Evolutionary conservation across 2,888 invertebrate species (phyloP).

Genomic region (Smittia sp.): DNA sequence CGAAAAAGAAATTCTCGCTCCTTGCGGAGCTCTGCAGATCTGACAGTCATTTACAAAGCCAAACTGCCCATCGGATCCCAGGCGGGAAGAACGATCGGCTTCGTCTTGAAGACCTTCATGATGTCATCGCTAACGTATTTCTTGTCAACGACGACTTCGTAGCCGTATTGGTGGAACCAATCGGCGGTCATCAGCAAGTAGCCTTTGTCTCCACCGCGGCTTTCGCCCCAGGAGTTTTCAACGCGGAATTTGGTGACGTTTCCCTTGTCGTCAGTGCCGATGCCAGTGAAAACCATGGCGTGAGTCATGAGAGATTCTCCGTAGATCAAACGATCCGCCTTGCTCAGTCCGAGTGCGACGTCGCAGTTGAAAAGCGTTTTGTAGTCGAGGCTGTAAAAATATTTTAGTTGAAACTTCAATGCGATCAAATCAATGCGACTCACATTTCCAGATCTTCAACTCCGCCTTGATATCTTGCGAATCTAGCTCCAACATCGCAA

Average conservation of each 20-base stretch:
- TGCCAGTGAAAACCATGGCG: conserved; percentile 88
- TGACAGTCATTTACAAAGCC: too few relatives aligned
- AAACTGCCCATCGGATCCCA: conserved; percentile 83
- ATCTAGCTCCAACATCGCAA: conserved; percentile 80
- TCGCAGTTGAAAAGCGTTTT: conserved; percentile 68
- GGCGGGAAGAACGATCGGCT: conserved; percentile 77
- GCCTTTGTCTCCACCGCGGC: conserved; percentile 56
- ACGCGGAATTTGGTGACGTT: conserved; percentile 69
- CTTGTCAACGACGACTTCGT: not conserved
- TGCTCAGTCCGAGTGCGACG: conserved; percentile 62
- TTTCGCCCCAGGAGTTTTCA: conserved; percentile 86
- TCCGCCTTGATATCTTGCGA: conserved; percentile 75
- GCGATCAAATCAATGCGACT: conserved; percentile 50
- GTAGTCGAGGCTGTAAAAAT: conserved; percentile 56
- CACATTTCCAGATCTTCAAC: conserved; percentile 74
- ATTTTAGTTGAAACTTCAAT: too few relatives aligned
- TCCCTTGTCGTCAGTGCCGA: conserved; percentile 47
- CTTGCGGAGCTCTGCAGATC: too few relatives aligned
- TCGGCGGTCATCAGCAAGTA: conserved; percentile 70
- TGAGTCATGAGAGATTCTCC: conserved; percentile 90
- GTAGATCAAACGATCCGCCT: conserved; percentile 78
- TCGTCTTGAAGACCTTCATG: conserved; percentile 70
- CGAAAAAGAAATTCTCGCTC: too few relatives aligned
- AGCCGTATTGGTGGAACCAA: conserved; percentile 83
- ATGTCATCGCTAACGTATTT: conserved; percentile 51